These are phyloP conservation scores for Scaptomyza graminum DNA, from an alignment of 1,140 invertebrate genomes.

Conservation along the genomic window DNA sequence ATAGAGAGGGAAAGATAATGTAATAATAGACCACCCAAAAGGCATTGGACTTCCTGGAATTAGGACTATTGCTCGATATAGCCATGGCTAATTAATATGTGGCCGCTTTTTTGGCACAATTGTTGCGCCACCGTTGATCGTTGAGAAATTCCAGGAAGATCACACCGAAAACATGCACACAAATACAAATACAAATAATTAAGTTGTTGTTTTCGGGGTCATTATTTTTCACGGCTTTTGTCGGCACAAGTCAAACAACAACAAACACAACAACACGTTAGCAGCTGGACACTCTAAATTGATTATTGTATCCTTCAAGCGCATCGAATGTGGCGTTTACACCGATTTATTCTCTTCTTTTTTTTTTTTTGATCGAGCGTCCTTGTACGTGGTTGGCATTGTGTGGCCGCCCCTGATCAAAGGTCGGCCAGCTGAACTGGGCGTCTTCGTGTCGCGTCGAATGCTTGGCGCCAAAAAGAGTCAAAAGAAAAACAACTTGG, in stretches of 20 bases:
- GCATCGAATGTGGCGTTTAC: constrained; percentile 67
- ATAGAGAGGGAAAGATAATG: neutral
- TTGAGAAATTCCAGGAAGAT: constrained; percentile 66
- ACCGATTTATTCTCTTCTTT: constrained; percentile 32
- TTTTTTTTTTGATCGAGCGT: constrained; percentile 49
- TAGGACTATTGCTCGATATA: constrained; percentile 39
- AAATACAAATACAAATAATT: constrained; percentile 57
- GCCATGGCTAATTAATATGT: constrained; percentile 72
- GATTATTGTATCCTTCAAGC: constrained; percentile 63
- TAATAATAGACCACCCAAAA: constrained; percentile 59
- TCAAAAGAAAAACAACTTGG: constrained; percentile 5
- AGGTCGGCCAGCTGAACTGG: constrained; percentile 63
- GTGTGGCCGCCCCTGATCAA: constrained; percentile 57
- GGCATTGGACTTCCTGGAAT: constrained; percentile 55
- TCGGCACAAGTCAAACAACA: constrained; percentile 75
- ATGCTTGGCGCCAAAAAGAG: constrained; percentile 67
- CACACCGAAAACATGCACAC: neutral
- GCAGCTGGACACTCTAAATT: constrained; percentile 73
- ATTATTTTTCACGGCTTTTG: constrained; percentile 81
- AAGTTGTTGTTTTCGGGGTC: constrained; percentile 70
- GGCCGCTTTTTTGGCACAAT: constrained; percentile 73
- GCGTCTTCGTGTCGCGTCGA: constrained; percentile 39
- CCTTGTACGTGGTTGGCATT: constrained; percentile 57
- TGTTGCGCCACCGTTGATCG: constrained; percentile 70
- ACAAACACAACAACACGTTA: constrained; percentile 13